Evolutionary conservation across 2,888 invertebrate species (phyloP), one percentile per base, ranked within the genome.

Genomic region (Chrysopilus asiliformis): DNA sequence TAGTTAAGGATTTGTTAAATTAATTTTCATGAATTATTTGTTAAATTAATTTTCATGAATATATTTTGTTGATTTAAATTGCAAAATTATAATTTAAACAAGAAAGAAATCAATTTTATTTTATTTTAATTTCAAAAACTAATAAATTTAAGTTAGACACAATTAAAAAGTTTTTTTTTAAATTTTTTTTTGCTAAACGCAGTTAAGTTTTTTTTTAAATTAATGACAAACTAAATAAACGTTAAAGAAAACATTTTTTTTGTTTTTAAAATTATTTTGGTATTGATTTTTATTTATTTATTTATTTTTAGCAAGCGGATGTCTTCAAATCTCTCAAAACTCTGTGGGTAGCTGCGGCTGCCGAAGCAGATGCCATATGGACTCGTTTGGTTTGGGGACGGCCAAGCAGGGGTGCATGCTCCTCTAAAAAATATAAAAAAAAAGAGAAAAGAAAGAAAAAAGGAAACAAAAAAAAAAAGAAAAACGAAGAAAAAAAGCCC

Each of bases 341-440:
- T 38, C 34, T 39, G 38, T 40, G 42, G 24, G 32, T 39, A 29
- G 42, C 35, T n/a, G 40, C 30, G 32, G 44, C 41, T 37, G 47
- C 41, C 43, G 48, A 44, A 44, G 43, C 39, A 41, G 47, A 43
- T 42, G 44, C 43, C 47, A 48, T 45, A 40, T 40, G 47, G 43
- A 44, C 44, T 46, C 46, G 44, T 43, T 48, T 49, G 34, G 48
- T 50, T 51, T 56, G 58, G 47, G 58, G 57, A 54, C 61, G 62
- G 54, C 60, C 60, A 58, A 67, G 63, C 61, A 67, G 59, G 54
- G 67, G 66, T 50, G 60, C 66, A 66, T 67, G 66, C 65, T 67
- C 66, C 57, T 67, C 67, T 66, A 66, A 56, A 63, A 47, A 46
- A 47, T 48, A 42, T 45, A 40, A 42, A 43, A 34, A 43, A 33